Evolutionary conservation across 2,888 invertebrate species (phyloP).

Genomic region (Hyalella azteca): DNA sequence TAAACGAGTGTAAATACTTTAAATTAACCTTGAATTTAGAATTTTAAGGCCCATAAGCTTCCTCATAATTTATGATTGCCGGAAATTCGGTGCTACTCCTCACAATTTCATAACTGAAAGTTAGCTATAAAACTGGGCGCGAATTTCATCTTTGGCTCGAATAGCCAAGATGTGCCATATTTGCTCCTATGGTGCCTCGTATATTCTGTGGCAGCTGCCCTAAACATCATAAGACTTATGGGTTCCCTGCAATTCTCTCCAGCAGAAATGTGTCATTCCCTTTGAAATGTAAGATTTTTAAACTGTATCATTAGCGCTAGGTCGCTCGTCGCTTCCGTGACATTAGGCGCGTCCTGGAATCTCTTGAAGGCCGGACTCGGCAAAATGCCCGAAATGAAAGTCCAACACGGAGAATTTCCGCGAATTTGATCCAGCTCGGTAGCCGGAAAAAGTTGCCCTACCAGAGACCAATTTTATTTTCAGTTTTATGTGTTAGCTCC

Average conservation of each 20-base stretch:
- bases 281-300: constrained; percentile 12
- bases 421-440: not conserved
- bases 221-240: constrained; percentile 13
- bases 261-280: constrained; percentile 17
- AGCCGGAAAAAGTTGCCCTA: not conserved
- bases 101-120: constrained; percentile 30
- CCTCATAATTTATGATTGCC: too few species aligned
- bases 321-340: not conserved
- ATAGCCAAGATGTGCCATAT: not conserved
- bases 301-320: not conserved
- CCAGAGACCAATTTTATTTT: not conserved
- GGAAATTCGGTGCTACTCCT: not conserved
- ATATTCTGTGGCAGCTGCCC: not conserved
- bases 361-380: not conserved
- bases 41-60: too few species aligned
- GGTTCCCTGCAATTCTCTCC: not conserved
- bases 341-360: constrained; percentile 10
- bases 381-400: not conserved
- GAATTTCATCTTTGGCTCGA: constrained; percentile 31
- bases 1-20: too few species aligned
- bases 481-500: not conserved
- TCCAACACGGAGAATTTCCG: not conserved
- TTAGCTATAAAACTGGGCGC: not conserved
- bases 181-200: constrained; percentile 3
- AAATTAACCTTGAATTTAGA: too few species aligned